These are phyloP conservation scores for Euborellia annulipes DNA, from an alignment of 1,140 invertebrate genomes.

Conservation along the genomic window DNA sequence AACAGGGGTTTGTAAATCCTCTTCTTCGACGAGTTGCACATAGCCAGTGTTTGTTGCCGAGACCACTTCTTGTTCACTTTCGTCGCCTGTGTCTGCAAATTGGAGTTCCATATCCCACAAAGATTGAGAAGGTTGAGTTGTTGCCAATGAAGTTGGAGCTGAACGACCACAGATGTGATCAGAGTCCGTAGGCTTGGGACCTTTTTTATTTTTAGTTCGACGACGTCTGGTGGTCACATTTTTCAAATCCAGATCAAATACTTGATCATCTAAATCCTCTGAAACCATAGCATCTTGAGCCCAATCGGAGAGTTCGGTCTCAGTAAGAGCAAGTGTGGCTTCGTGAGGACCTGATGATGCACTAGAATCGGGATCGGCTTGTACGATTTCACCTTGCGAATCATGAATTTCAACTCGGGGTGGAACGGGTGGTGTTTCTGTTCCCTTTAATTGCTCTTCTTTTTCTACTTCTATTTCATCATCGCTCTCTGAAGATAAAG, in stretches of 20 bases:
- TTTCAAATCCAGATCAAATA: slow-evolving; percentile 39
- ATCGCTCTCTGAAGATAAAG: slow-evolving; percentile 33
- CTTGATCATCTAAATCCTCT: slow-evolving; percentile 51
- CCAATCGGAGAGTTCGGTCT: slow-evolving; percentile 75
- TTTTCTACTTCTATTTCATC: slow-evolving; percentile 25
- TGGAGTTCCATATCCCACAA: slow-evolving; percentile 31
- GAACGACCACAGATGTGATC: no score
- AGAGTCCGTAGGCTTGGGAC: no score
- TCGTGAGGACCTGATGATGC: slow-evolving; percentile 27
- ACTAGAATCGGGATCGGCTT: slow-evolving; percentile 29
- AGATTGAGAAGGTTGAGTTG: no score
- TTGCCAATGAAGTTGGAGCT: no score
- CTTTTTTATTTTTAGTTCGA: slow-evolving; percentile 7
- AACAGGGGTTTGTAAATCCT: slow-evolving; percentile 11
- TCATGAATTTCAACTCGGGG: slow-evolving; percentile 49
- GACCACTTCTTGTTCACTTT: slow-evolving; percentile 22
- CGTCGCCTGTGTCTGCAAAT: slow-evolving; percentile 56
- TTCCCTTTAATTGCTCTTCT: slow-evolving; percentile 20
- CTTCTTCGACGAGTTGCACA: slow-evolving; percentile 39
- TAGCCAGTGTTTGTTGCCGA: slow-evolving; percentile 40
- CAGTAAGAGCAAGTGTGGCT: slow-evolving; percentile 51
- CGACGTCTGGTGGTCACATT: slow-evolving; percentile 28
- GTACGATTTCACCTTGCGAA: slow-evolving; percentile 37
- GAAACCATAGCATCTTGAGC: slow-evolving; percentile 46
- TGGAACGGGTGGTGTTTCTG: slow-evolving; percentile 2